Conservation (phyloP, 2,113 vertebrate genomes). For the Poicephalus meyeri region DNA sequence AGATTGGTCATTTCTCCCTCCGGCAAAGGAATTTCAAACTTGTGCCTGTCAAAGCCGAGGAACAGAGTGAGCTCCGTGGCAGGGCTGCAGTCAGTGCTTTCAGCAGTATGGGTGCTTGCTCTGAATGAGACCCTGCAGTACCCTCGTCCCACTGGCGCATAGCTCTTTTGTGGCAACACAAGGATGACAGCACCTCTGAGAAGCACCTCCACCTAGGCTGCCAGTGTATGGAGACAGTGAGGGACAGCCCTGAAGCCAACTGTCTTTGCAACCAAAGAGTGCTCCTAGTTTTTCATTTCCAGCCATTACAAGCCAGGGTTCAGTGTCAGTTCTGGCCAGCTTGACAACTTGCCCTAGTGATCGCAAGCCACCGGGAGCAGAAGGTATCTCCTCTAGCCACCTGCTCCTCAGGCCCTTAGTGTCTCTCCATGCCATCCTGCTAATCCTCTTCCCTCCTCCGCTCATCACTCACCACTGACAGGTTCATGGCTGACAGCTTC, state of each 20-base stretch:
- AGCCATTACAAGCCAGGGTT: neutral
- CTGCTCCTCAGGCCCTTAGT: neutral
- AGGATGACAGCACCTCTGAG: neutral
- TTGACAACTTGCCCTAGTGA: neutral
- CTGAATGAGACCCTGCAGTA: fast-evolving
- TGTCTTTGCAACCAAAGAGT: neutral
- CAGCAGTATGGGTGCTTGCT: fast-evolving
- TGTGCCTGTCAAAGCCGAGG: neutral
- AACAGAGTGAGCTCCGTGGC: neutral
- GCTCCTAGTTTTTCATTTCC: neutral
- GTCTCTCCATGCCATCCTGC: neutral
- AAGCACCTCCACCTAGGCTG: neutral
- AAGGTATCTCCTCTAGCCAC: neutral
- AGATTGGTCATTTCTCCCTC: neutral
- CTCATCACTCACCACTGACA: fast-evolving
- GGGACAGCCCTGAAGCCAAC: neutral
- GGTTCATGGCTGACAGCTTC: neutral
- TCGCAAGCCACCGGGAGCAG: fast-evolving
- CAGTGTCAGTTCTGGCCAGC: neutral
- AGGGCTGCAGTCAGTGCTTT: neutral
- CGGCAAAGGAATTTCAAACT: neutral
- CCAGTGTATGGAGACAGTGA: fast-evolving
- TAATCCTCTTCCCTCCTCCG: neutral
- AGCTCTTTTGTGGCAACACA: fast-evolving
- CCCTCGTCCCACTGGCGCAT: fast-evolving